Evolutionary conservation across 2,797 vertebrate genomes (phyloP).

Genomic region (Gouania willdenowi): DNA sequence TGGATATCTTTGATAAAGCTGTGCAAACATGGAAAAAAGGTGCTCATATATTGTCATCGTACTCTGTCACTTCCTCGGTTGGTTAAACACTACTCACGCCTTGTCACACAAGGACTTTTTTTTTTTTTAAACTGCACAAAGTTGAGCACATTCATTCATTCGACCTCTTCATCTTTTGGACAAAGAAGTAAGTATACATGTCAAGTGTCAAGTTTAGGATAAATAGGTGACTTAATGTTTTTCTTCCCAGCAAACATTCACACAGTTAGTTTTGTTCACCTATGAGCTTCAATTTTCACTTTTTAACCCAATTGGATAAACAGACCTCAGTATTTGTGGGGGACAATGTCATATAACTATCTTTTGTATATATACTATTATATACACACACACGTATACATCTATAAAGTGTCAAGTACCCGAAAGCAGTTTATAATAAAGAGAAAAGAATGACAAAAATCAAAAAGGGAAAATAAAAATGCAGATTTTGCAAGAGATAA

Average conservation of each 20-base stretch:
- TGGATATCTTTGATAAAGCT: conserved; percentile 80
- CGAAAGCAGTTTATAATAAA: conserved; percentile 80
- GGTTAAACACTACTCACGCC: conserved; percentile 69
- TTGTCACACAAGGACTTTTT: conserved; percentile 68
- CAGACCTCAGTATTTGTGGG: conserved; percentile 72
- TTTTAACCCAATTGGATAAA: conserved; percentile 66
- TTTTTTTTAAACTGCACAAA: conserved; percentile 73
- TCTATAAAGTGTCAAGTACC: conserved; percentile 87
- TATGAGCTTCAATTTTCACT: conserved; percentile 64
- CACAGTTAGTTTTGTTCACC: conserved; percentile 56
- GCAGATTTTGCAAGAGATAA: conserved; percentile 68
- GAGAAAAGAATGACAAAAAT: conserved; percentile 61
- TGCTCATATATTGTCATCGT: conserved; percentile 66
- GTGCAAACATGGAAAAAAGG: conserved; percentile 79
- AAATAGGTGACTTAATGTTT: conserved; percentile 53
- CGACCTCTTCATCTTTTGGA: conserved; percentile 63
- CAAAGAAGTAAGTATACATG: conserved; percentile 65
- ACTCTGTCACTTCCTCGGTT: conserved; percentile 53
- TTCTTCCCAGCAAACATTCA: conserved; percentile 60
- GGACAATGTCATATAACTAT: conserved; percentile 70
- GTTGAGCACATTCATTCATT: conserved; percentile 66
- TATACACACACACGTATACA: conserved; percentile 78
- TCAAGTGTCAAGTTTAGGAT: conserved; percentile 73
- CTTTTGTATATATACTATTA: conserved; percentile 76
- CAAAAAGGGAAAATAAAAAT: conserved; percentile 58